phyloP scores from a whole-genome alignment of 2,113 vertebrate species.

The Sula dactylatra region DNA sequence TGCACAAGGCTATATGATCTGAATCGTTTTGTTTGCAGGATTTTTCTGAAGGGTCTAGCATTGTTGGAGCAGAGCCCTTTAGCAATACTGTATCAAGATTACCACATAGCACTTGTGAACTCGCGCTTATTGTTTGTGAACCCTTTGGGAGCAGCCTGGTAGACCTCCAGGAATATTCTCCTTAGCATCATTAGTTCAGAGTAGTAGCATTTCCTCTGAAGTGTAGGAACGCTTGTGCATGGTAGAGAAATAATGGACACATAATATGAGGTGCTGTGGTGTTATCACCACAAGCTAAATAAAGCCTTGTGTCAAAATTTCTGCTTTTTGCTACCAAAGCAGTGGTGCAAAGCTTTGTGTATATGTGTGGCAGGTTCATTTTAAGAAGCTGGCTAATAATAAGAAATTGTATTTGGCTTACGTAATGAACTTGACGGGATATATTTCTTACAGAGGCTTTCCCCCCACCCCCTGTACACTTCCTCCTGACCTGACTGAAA shows the following conservation, averaged over 20 bases:
- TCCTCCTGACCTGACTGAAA: background rate
- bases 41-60: background rate
- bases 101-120: background rate
- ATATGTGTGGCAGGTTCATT: background rate
- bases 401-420: background rate
- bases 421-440: background rate
- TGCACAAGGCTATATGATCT: background rate
- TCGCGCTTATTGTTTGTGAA: rapidly evolving
- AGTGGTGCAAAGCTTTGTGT: background rate
- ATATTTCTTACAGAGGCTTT: background rate
- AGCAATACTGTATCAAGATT: background rate
- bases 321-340: background rate
- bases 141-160: background rate
- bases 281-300: background rate
- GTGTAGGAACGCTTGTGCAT: background rate
- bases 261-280: background rate
- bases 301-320: background rate
- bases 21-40: background rate
- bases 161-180: background rate
- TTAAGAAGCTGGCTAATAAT: background rate
- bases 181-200: background rate
- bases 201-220: background rate
- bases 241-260: background rate
- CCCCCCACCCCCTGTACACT: rapidly evolving
- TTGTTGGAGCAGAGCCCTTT: background rate